Percentiles rank a stretch among this genome's conserved stretches.
These are phyloP conservation scores for Hippoglossus hippoglossus DNA, from an alignment of 2,797 vertebrate genomes.

Conservation along the genomic window DNA sequence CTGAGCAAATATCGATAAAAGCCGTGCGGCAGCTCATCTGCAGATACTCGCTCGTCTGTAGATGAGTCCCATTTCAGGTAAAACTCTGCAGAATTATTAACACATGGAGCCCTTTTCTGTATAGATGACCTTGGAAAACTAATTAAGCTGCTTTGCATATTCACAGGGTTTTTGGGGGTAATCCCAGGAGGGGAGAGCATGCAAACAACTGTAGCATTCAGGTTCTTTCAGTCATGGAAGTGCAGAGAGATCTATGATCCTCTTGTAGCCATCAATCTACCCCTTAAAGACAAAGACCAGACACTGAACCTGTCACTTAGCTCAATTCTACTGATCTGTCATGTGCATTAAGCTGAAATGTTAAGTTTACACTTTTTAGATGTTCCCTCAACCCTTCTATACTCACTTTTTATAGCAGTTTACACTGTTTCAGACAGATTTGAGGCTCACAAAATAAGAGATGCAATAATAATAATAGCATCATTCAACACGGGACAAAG, in stretches of 20 bases:
- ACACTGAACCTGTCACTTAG: neutral
- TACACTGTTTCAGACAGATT: too few species aligned
- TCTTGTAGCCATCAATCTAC: neutral
- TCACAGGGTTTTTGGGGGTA: constrained; percentile 61
- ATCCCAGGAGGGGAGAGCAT: constrained; percentile 28
- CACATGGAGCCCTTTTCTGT: constrained; percentile 19
- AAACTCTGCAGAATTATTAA: constrained; percentile 38
- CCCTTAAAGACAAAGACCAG: neutral
- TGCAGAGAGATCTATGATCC: constrained; percentile 15
- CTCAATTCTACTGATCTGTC: neutral
- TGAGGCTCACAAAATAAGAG: too few species aligned
- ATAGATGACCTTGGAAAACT: constrained; percentile 65
- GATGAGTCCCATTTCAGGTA: constrained; percentile 27
- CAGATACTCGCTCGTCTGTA: constrained; percentile 19
- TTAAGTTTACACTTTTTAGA: neutral
- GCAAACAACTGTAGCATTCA: constrained; percentile 44
- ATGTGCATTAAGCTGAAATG: too few species aligned
- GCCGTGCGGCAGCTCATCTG: constrained; percentile 11
- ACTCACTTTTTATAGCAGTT: neutral
- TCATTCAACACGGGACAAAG: too few species aligned
- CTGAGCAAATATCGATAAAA: constrained; percentile 67
- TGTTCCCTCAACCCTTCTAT: neutral
- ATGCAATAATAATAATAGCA: too few species aligned
- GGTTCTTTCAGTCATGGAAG: constrained; percentile 27
- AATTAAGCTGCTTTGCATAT: constrained; percentile 77